A percentile compares a stretch with the other conserved stretches of the same genome.
Evolutionary conservation across 2,113 vertebrate genomes (phyloP).

Genomic region (Seriola aureovittata): DNA sequence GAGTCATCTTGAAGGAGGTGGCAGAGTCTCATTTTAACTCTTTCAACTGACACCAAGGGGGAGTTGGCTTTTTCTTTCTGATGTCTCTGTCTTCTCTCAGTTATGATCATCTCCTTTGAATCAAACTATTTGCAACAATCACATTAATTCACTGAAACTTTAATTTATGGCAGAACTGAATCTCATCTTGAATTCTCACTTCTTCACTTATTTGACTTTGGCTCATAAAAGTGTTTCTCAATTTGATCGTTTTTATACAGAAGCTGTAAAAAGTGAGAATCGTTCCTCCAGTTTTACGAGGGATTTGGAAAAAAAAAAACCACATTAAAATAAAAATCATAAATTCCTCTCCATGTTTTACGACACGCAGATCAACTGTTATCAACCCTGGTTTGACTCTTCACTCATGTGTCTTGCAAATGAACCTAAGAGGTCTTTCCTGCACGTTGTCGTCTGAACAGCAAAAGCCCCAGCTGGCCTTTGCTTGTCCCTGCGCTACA

Average conservation of each 20-base stretch:
- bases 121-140: neutral
- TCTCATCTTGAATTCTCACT: too few relatives aligned
- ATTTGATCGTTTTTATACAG: neutral
- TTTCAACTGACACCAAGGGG: neutral
- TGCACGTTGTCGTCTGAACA: constrained; percentile 22
- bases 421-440: constrained; percentile 10
- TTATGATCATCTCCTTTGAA: neutral
- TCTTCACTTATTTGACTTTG: neutral
- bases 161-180: neutral
- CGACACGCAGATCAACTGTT: neutral
- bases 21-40: constrained; percentile 2
- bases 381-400: constrained; percentile 7
- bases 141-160: neutral
- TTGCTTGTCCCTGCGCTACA: constrained; percentile 15
- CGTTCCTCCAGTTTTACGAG: too few relatives aligned
- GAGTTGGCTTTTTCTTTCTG: neutral
- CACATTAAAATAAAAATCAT: too few relatives aligned
- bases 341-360: neutral
- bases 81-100: neutral
- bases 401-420: constrained; percentile 10
- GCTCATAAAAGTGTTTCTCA: neutral
- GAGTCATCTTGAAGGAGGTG: constrained; percentile 1
- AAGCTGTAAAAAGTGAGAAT: too few relatives aligned
- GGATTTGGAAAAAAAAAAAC: too few relatives aligned
- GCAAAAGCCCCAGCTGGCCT: constrained; percentile 59